Percentiles rank a stretch among this genome's conserved stretches.
These are phyloP conservation scores for Cheracebus regulus DNA, from an alignment of 2,797 vertebrate genomes.

Conservation along the genomic window DNA sequence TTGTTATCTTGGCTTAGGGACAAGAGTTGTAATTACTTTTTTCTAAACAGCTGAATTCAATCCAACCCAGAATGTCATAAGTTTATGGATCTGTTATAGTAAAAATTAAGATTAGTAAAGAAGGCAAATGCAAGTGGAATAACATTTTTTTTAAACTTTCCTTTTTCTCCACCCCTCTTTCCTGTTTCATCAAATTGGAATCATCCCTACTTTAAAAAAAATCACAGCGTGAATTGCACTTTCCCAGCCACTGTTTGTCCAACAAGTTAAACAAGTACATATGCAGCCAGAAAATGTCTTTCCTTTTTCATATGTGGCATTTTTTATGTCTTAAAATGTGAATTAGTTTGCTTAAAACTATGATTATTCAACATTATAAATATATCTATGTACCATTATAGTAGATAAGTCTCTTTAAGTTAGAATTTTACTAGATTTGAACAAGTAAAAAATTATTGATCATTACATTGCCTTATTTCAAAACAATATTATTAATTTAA, in stretches of 20 bases:
- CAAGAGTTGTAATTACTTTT: constrained; percentile 60
- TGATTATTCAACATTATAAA: background rate
- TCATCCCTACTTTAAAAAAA: constrained; percentile 51
- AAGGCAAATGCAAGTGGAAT: constrained; percentile 43
- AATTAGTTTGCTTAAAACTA: background rate
- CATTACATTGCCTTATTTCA: background rate
- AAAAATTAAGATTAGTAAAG: constrained; percentile 46
- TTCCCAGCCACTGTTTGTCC: constrained; percentile 70
- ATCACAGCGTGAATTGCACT: constrained; percentile 45
- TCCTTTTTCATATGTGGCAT: background rate
- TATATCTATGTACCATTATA: background rate
- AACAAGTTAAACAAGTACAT: constrained; percentile 52
- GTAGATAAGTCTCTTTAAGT: background rate
- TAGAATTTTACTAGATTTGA: constrained; percentile 28
- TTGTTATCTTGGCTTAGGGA: constrained; percentile 61
- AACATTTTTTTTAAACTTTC: background rate
- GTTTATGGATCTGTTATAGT: constrained; percentile 43
- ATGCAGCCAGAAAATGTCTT: constrained; percentile 11
- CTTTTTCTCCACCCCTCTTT: background rate
- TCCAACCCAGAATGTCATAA: constrained; percentile 47
- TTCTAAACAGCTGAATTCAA: constrained; percentile 60
- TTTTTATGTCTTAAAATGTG: background rate
- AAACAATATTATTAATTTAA: background rate
- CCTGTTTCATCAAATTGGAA: constrained; percentile 43
- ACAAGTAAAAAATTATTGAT: background rate